Evolutionary conservation across 1,140 invertebrate genomes (phyloP), one percentile per base, ranked within the genome.

Genomic region (Pseudomyrmex sp.): DNA sequence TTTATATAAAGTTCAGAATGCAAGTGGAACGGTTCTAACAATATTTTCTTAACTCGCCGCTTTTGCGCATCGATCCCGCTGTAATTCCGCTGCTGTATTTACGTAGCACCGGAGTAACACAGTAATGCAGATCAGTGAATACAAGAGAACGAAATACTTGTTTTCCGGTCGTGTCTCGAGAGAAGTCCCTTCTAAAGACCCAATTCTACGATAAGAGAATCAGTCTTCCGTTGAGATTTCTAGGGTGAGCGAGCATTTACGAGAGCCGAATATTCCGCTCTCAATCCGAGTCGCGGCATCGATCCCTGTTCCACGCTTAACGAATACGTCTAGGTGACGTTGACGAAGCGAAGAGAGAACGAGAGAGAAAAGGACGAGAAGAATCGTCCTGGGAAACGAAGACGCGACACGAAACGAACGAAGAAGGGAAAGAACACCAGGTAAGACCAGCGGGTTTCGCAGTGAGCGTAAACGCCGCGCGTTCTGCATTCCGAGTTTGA

Each of bases 401-500:
- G 26, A 12, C 35, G n/a, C 74, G 26, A 68, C 75, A 46, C n/a
- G 26, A 18, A 18, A 46, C n/a, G 54, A 54, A 62, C 50, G 65
- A 85, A 65, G 23, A 12, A 75, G 26, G 56, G 58, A 65, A 46
- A n/a, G 35, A 69, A 52, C 62, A 26, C 26, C 74, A 77, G 61
- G 20, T 50, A 66, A 59, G 68, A 74, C 69, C 35, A 61, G 20
- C 68, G 62, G 76, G n/a, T 82, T 72, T 72, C 15, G 54, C 23
- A 77, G 56, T 18, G 63, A 65, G 35, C 59, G 84, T 84, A 75
- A 86, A 85, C 59, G 65, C 59, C 59, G 65, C 59, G 84, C 82
- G 72, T 74, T 89, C 85, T 63, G 86, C 80, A 89, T 90, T 89
- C 89, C 61, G 62, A 46, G 35, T 75, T 59, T 82, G 82, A 52